Base-by-base conservation (phyloP, 2,797 vertebrate species). In the Leuciscus waleckii region DNA sequence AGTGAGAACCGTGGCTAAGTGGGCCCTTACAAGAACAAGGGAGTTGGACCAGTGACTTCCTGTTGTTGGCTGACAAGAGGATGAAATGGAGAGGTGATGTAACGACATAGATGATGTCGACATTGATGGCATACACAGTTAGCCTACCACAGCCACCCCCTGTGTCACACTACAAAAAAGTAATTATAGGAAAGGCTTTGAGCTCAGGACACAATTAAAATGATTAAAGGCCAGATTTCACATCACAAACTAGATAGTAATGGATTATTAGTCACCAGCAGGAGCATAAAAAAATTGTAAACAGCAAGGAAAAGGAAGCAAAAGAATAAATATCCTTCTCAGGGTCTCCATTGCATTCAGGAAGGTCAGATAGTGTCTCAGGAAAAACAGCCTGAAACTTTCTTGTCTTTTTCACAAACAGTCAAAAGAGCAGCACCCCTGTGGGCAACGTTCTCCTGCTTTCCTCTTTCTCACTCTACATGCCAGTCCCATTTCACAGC, bases 401-500 rank as follows among this genome's bases (percentile, higher is more conserved):
- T 69, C 77, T 88, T 93, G 92, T 93, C 91, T 88, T 89, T 90
- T 92, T 65, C 85, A 74, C 89, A 94, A 89, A 85, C 88, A 89
- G 83, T 84, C 87, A 91, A 92, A 93, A 92, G 91, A 92, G 90
- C 90, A 5, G 76, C 87, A 77, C 76, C 86, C 91, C 92, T 90
- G 88, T 91, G 89, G 94, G 91, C 91, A 91, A 89, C 49, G 78
- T 87, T 90, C 84, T 82, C 87, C 83, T 67, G 71, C 61, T 35
- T 68, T 85, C 90, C 87, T 88, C 89, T 88, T 84, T 16, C 86
- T 89, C 83, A 37, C 83, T 87, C 86, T 86, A 85, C 54, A 87
- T 73, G 92, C 90, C 92, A 93, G 91, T 90, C 89, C 90, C 92
- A 93, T 94, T 93, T 94, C 93, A 93, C 92, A 93, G 91, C 89